A percentile compares a stretch with the other conserved stretches of the same genome.
phyloP scores from a whole-genome alignment of 2,113 vertebrate species.

The Vimba vimba region DNA sequence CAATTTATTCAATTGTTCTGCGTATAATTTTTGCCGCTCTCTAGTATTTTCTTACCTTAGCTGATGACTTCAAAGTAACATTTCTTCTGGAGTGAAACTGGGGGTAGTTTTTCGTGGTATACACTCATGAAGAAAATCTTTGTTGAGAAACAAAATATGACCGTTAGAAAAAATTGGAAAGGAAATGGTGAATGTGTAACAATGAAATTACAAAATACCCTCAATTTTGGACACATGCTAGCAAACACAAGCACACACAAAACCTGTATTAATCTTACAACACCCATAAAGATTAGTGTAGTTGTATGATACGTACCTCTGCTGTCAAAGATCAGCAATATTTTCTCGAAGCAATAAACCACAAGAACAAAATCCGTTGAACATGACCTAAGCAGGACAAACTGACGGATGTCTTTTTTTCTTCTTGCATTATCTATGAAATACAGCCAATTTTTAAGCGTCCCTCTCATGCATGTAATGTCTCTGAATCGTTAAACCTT shows the following conservation, averaged over 20 bases:
- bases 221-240: neutral
- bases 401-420: conserved; percentile 3
- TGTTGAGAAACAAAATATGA: conserved; percentile 7
- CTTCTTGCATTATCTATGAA: neutral
- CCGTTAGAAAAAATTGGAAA: neutral
- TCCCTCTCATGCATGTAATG: too few relatives aligned
- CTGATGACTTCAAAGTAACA: neutral
- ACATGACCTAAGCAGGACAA: neutral
- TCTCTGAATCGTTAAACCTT: neutral
- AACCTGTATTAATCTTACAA: neutral
- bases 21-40: neutral
- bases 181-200: conserved; percentile 1
- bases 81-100: neutral
- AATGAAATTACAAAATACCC: neutral
- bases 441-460: neutral
- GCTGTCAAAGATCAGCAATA: neutral
- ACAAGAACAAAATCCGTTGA: conserved; percentile 5
- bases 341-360: neutral
- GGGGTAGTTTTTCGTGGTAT: neutral
- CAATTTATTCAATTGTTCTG: neutral
- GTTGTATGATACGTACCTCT: neutral
- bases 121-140: conserved; percentile 13
- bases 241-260: neutral
- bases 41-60: conserved; percentile 5
- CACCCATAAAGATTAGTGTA: neutral